Conservation (phyloP, 2,113 vertebrate species). For the Spilogale gracilis region DNA sequence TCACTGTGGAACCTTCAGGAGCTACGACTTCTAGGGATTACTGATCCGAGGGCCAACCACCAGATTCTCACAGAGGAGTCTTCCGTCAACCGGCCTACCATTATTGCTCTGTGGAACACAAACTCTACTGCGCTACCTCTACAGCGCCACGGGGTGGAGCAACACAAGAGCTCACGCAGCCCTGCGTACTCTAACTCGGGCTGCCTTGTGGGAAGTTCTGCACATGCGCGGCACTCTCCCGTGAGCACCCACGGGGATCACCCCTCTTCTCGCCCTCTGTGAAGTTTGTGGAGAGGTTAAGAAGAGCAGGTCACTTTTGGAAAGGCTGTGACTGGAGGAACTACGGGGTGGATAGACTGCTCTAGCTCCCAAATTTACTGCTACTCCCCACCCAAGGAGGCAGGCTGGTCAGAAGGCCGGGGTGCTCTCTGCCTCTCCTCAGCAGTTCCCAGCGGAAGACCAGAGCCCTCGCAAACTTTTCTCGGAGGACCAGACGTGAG, state of each 20-base stretch:
- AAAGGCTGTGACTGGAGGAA: neutral
- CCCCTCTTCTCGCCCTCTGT: fast-evolving
- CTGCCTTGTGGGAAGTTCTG: neutral
- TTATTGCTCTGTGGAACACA: neutral
- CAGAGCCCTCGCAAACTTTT: too few species aligned
- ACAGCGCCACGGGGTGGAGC: too few species aligned
- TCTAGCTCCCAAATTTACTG: neutral
- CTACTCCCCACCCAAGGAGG: fast-evolving
- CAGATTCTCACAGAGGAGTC: neutral
- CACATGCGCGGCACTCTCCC: neutral
- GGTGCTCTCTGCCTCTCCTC: fast-evolving
- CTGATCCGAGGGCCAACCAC: neutral
- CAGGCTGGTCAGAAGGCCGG: neutral
- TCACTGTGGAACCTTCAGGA: neutral
- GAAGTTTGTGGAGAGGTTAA: neutral
- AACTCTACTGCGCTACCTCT: fast-evolving
- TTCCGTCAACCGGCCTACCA: neutral
- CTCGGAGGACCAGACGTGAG: neutral
- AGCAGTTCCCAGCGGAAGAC: neutral
- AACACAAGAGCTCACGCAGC: neutral
- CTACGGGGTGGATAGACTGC: neutral
- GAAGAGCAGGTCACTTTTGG: too few species aligned
- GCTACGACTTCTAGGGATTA: neutral
- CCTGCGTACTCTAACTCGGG: too few species aligned
- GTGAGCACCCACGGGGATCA: neutral